Percentiles rank a stretch among this genome's conserved stretches.
phyloP scores from a whole-genome alignment of 2,888 invertebrate species.

The Chymomyza procnemis region DNA sequence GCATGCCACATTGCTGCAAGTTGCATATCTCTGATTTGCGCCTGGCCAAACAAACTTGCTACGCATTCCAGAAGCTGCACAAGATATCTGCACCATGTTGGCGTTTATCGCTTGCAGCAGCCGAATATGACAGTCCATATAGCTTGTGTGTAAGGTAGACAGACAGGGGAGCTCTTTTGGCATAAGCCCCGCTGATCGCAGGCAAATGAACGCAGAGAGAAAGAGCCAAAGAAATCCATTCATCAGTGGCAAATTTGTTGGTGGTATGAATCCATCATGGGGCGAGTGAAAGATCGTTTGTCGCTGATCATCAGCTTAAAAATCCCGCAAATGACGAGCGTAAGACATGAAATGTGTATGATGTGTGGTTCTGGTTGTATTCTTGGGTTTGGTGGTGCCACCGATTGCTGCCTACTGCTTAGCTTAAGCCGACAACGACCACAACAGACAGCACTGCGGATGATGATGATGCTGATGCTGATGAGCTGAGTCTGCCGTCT shows the following conservation, averaged over 20 bases:
- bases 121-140: conserved; percentile 46
- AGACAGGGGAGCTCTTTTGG: neutral
- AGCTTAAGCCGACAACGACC: conserved; percentile 69
- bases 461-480: too few relatives aligned
- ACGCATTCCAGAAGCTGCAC: conserved; percentile 77
- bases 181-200: neutral
- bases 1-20: conserved; percentile 12
- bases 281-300: conserved; percentile 77
- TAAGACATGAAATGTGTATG: conserved; percentile 56
- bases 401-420: conserved; percentile 41
- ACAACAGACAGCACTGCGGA: conserved; percentile 2
- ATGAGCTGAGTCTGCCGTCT: conserved; percentile 1
- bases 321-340: conserved; percentile 75
- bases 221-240: conserved; percentile 73
- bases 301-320: conserved; percentile 77
- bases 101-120: conserved; percentile 55
- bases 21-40: conserved; percentile 44
- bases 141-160: conserved; percentile 14
- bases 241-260: conserved; percentile 79
- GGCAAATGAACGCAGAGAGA: conserved; percentile 21
- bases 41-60: conserved; percentile 48
- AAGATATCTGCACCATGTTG: conserved; percentile 76
- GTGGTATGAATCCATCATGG: conserved; percentile 78
- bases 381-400: conserved; percentile 8
- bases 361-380: conserved; percentile 14